Evolutionary conservation across 1,140 invertebrate species (phyloP), one percentile per base, ranked within the genome.

Genomic region (Bombus confusus): DNA sequence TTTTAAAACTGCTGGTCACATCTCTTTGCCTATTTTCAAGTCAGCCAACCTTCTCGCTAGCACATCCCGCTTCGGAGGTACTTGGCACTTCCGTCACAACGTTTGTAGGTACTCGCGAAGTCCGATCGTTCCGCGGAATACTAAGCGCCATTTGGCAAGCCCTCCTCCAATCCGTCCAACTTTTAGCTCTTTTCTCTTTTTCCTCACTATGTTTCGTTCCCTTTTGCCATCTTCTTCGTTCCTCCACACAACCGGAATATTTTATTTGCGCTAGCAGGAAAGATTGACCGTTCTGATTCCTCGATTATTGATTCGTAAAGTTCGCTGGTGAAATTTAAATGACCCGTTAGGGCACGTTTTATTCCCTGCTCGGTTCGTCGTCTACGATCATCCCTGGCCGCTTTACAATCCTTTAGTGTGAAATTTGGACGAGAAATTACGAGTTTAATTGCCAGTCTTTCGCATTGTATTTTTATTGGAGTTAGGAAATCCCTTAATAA

Each of bases 81-180:
- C 92, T 93, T 93, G 93, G 91, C 92, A 93, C 92, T 93, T 93
- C 87, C 90, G 91, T 91, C 90, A 89, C 90, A 90, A 79, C 91
- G 87, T 82, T 91, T 88, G 86, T 88, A 88, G 91, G 91, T 92
- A 93, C 90, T 93, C 91, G 90, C 88, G 84, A 91, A 92, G 91
- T 93, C 86, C 77, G 83, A 72, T 64, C 73, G 47, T 78, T 88
- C 86, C 90, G 87, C 84, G 91, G 93, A 94, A 93, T 94, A 94
- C 92, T 93, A 94, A 94, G 90, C 91, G 88, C 90, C 91, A 91
- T 94, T 94, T 93, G 93, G 93, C 93, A 93, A 91, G 79, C 88
- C 86, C 86, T 86, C 88, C 80, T 59, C 86, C 80, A 13, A 66
- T 62, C 47, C 83, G 80, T 83, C 88, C 87, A 89, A 83, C 84